These are phyloP conservation scores for Ernsta delagoae DNA, from an alignment of 2,888 invertebrate species.

Conservation along the genomic window DNA sequence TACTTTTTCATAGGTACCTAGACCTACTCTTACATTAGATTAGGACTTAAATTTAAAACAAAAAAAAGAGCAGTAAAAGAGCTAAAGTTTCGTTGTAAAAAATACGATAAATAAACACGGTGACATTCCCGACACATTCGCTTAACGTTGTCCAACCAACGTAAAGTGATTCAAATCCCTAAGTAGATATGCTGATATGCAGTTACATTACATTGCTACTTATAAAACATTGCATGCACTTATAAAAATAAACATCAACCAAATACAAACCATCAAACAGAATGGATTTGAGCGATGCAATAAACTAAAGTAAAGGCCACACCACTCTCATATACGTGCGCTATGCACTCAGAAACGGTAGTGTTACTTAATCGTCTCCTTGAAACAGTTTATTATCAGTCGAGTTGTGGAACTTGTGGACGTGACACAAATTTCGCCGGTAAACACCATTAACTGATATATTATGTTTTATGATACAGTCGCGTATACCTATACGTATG, in stretches of 20 bases:
- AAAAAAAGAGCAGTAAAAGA: too few species aligned
- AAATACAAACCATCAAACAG: conserved; percentile 1
- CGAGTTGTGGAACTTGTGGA: conserved; percentile 77
- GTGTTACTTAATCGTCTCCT: conserved; percentile 77
- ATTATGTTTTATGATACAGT: background rate
- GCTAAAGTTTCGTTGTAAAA: too few species aligned
- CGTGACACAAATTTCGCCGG: conserved; percentile 73
- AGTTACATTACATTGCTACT: background rate
- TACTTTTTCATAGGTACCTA: too few species aligned
- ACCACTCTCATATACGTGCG: conserved; percentile 7
- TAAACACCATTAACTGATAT: conserved; percentile 61
- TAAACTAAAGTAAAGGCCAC: background rate
- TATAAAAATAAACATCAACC: background rate
- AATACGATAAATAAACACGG: too few species aligned
- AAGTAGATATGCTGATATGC: too few species aligned
- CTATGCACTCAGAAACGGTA: conserved; percentile 14
- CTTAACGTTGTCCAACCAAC: too few species aligned
- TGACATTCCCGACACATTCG: too few species aligned
- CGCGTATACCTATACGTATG: too few species aligned
- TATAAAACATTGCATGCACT: background rate
- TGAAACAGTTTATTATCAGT: conserved; percentile 80
- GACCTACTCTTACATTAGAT: too few species aligned
- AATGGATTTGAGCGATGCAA: background rate
- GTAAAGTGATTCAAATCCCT: too few species aligned
- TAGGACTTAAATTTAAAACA: too few species aligned